Base-by-base conservation (phyloP, 1,140 invertebrate genomes). In the Homalodisca vitripennis region DNA sequence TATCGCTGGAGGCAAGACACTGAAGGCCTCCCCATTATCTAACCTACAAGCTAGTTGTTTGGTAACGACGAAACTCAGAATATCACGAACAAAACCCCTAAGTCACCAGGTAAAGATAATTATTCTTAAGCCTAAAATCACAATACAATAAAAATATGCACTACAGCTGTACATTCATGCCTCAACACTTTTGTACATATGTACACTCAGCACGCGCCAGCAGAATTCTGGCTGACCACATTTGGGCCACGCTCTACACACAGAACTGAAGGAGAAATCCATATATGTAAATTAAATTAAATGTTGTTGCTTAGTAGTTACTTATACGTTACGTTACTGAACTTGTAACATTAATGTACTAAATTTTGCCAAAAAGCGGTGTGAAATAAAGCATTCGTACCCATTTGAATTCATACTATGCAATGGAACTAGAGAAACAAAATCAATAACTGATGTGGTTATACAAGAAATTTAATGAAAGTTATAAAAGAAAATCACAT, bases 81-180 rank as follows among this genome's bases (percentile, higher is more conserved):
- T 60, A 60, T 60, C 55, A 60, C 55, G 55, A 60, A 60, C 55
- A 30, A 24, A 60, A 60, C 55, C 55, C 55, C 55, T 60, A 22
- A 60, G 55, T 60, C 55, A 60, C 55, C 55, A 60, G 55, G 55
- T 60, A 60, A 53, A 53, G 14, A 60, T 60, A 29, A 12, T 60
- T 60, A 60, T 10, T 29, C 55, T 60, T 60, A 60, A 60, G 26
- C 55, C 55, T 60, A 60, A 60, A 60, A 60, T 60, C 55, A 60
- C 55, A 60, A 60, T 60, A 60, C 55, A 60, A 60, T 60, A 60
- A 60, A 60, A 60, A 60, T 60, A 60, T 60, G 55, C 55, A n/a
- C 55, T 60, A 60, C 55, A 26, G 55, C 55, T 60, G 55, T 60
- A 60, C 55, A 60, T 60, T 60, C 24, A 60, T 26, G 29, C 55